Evolutionary conservation across 2,888 invertebrate species (phyloP), one percentile per base, ranked within the genome.

Genomic region (Noctua pronuba): DNA sequence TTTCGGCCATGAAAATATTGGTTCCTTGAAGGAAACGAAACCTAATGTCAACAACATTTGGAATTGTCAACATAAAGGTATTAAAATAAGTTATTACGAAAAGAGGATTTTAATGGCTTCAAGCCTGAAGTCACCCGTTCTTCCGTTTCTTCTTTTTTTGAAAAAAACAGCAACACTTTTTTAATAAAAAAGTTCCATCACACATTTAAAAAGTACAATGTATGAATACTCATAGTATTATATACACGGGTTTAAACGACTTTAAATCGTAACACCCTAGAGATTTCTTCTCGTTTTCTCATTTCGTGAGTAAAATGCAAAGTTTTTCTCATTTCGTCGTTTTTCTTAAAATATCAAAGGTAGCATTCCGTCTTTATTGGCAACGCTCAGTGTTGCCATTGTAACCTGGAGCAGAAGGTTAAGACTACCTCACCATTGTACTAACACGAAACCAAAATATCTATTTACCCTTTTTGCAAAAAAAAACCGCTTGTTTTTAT

Each of bases 271-370:
- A 44, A 35, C 0, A 28, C 49, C 58, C 38, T 4, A 1, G n/a
- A 65, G 44, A 52, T 52, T 41, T 28, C 44, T 21, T 46, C 11
- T 13, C 44, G 28, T 62, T 80, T 18, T n/a, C 46, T 35, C 49
- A 31, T 64, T 80, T 66, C 3, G 11, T 44, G 52, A 73, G 76
- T 64, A 69, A 71, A 76, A 85, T 77, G 71, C 72, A 38, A 74
- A 79, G 46, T 44, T 82, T 84, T 69, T 74, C 73, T 69, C 86
- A 85, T 82, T 85, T 70, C 52, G 38, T 67, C 72, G 76, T 66
- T 79, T 82, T 82, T 77, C 73, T 78, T 79, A 64, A 82, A 84
- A 78, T 76, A 83, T 80, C 73, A 78, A 75, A 74, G 64, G 75
- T 67, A 70, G 46, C 52, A 46, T 73, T 70, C 52, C 41, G 66